phyloP scores from a whole-genome alignment of 2,797 vertebrate species.

The Eptatretus atami region DNA sequence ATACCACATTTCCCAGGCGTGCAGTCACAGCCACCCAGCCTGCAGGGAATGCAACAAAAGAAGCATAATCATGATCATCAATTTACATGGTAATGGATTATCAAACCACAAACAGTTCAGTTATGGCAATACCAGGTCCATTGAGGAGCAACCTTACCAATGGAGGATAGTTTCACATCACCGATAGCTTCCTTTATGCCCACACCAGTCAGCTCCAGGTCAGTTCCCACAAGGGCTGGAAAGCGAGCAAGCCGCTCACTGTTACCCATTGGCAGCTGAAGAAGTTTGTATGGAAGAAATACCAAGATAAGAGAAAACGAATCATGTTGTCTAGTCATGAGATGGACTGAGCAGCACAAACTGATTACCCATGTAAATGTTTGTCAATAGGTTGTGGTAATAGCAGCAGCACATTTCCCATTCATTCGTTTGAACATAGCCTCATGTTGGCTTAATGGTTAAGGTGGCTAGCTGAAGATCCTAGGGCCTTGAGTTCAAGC shows the following conservation, averaged over 20 bases:
- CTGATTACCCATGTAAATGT: too few species aligned
- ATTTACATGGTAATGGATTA: background rate
- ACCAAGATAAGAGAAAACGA: too few species aligned
- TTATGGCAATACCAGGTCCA: background rate
- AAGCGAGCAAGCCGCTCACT: constrained; percentile 42
- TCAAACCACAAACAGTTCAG: background rate
- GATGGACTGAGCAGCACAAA: too few species aligned
- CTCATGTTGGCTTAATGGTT: too few species aligned
- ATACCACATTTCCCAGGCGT: constrained; percentile 14
- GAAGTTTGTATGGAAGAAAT: background rate
- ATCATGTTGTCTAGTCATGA: too few species aligned
- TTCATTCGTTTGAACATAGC: too few species aligned
- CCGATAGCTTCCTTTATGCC: constrained; percentile 25
- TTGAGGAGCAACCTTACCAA: constrained; percentile 21
- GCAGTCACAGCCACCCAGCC: constrained; percentile 64
- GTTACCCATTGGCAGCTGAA: constrained; percentile 48
- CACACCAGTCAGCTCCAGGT: constrained; percentile 26
- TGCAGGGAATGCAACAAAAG: constrained; percentile 10
- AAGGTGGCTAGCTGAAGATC: too few species aligned
- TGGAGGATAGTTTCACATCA: constrained; percentile 55
- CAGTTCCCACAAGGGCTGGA: constrained; percentile 28
- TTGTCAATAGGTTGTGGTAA: too few species aligned
- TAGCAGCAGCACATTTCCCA: too few species aligned
- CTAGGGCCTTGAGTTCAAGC: too few species aligned
- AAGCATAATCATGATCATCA: background rate